Base-by-base conservation (phyloP, 1,140 invertebrate genomes). In the Drosophila navojoa region DNA sequence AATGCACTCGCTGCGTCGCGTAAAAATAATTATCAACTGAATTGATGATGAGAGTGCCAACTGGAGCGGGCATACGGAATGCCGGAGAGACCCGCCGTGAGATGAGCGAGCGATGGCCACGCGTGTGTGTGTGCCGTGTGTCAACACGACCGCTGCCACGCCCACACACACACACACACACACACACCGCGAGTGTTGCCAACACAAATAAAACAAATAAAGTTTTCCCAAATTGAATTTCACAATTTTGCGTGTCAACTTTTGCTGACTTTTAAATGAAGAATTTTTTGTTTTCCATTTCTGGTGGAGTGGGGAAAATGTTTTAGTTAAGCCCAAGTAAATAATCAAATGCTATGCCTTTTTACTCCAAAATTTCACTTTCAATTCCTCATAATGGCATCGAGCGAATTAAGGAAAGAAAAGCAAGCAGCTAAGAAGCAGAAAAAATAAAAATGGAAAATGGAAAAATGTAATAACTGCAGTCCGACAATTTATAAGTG, bases 21-120 rank as follows among this genome's bases (percentile, higher is more conserved):
- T 89, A 89, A 89, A 89, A 89, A 89, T 89, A 89, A 89, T 89
- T 89, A 89, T 89, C 84, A 89, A 84, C 84, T 84, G 84, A 89
- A 89, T 89, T 87, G 79, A 53, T 76, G 77, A 89, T 89, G 84
- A 89, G 84, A 45, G 19, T 22, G 32, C 27, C 27, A 57, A 38
- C 35, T 15, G 61, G n/a, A 13, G 22, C 32, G 27, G 59, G 15
- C 42, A 72, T 54, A 64, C 25, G 29, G 47, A 68, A 76, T 72
- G 61, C 70, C 62, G 45, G 44, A 75, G 54, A 85, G 71, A 45
- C 15, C 66, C 16, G 6, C 42, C 25, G 62, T 38, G 25, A 49
- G 29, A 47, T 47, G 27, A 25, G 27, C 5, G 16, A 32, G 32
- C 9, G 32, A 32, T 32, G 32, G 32, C 32, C 32, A 32, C 32